phyloP scores from a whole-genome alignment of 2,888 invertebrate species.

The Trichogramma dendrolimi region DNA sequence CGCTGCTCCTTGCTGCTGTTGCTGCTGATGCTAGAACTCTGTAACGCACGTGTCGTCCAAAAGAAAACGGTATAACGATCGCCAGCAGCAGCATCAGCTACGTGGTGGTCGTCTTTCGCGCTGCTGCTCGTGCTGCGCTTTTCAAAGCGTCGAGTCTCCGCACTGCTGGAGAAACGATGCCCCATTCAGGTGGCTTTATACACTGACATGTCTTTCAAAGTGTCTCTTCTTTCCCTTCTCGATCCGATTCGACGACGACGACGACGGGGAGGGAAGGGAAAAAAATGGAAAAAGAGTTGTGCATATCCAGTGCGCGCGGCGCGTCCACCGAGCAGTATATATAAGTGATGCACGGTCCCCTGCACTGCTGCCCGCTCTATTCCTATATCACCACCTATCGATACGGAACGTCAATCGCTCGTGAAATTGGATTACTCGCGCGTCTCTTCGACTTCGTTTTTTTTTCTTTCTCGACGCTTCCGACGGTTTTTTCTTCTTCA shows the following conservation, averaged over 20 bases:
- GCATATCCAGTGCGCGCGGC: no score
- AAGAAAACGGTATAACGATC: neutral
- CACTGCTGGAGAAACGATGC: neutral
- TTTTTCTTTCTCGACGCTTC: conserved; percentile 5
- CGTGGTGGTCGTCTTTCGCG: neutral
- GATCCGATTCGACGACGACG: no score
- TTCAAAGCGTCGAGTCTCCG: neutral
- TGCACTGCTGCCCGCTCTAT: no score
- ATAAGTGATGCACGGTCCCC: no score
- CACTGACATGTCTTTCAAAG: no score
- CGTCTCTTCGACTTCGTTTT: conserved; percentile 14
- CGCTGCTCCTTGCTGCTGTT: no score
- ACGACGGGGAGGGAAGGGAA: no score
- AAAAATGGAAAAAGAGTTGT: no score
- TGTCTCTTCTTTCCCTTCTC: no score
- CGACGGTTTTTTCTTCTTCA: neutral
- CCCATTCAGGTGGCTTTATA: no score
- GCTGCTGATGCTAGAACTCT: neutral
- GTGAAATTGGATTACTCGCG: conserved; percentile 26
- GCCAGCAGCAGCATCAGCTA: neutral
- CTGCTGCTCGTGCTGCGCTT: neutral
- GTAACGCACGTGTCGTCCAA: neutral
- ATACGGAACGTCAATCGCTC: conserved; percentile 21
- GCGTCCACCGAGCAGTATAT: no score
- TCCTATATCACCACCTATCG: neutral